Conservation (phyloP, 1,140 invertebrate species). For the Saccostrea cuccullata region DNA sequence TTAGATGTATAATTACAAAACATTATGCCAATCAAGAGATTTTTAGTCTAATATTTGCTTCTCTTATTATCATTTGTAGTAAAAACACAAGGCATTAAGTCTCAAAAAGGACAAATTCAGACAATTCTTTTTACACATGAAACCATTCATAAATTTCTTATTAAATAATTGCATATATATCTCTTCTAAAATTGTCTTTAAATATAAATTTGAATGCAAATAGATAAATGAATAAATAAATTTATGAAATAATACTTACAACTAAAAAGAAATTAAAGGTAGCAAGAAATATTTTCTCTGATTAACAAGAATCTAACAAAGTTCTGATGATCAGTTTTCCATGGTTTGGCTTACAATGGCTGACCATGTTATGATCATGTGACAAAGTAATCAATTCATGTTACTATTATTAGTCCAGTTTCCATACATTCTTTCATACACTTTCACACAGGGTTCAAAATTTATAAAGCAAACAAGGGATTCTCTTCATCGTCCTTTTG, state of each 20-base stretch:
- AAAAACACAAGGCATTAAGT: neutral
- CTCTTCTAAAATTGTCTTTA: neutral
- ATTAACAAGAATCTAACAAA: neutral
- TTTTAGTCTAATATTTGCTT: neutral
- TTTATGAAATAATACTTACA: neutral
- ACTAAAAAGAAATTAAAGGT: neutral
- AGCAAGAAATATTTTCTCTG: neutral
- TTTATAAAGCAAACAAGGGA: conserved; percentile 77
- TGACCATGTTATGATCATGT: neutral
- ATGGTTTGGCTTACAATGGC: neutral
- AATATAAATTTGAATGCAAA: neutral
- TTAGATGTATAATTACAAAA: too few relatives aligned
- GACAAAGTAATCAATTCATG: neutral
- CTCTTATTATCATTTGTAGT: neutral
- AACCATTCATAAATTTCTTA: neutral
- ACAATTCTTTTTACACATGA: neutral
- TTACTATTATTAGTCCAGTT: neutral
- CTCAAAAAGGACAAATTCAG: neutral
- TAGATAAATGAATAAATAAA: neutral
- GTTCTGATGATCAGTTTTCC: neutral
- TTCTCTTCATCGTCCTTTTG: conserved; percentile 78
- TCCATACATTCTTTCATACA: neutral
- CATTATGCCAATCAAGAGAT: neutral
- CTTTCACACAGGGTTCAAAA: conserved; percentile 7
- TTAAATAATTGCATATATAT: neutral